Base-by-base conservation (phyloP, 2,888 invertebrate genomes). In the Stenurella melanura region DNA sequence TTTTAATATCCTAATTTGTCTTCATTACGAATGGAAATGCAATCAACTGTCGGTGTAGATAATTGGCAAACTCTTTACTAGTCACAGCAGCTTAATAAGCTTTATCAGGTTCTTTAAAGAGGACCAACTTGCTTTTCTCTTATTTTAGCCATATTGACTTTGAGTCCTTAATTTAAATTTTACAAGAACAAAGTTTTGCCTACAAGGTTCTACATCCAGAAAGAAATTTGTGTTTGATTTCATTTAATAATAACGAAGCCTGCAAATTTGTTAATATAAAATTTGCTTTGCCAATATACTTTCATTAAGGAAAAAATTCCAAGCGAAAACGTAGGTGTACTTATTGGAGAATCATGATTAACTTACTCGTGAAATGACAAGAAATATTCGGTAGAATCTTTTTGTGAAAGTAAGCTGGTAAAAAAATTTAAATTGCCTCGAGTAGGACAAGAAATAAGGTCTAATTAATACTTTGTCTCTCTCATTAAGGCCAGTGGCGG, bases 21-120 rank as follows among this genome's bases (percentile, higher is more conserved):
- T 86, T 85, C 86, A 85, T 86, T 86, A 86, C 82, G 80, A 84
- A 85, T 86, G 86, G 83, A 83, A 86, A 86, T 85, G 83, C 84
- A 85, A 85, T 86, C 85, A 85, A 80, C 83, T 84, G 84, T 85
- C 83, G 82, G 82, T 67, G 82, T 74, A 83, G 82, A 84, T 85
- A 84, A 85, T 84, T 84, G 83, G 83, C 80, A 76, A 77, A 81
- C 80, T 81, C 81, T 81, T 81, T 81, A 76, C 76, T 74, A 81
- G 79, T 78, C 78, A 73, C 75, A 79, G 75, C 73, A 67, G 69
- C 76, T 78, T 82, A 81, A 81, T 83, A 79, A 80, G 77, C 81
- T 75, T 76, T 81, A 77, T 82, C 78, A 79, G 80, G 76, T 81
- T 68, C 75, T 81, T 79, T 78, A 69, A 74, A 78, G 76, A 73